Evolutionary conservation across 1,140 invertebrate species (phyloP).

Genomic region (Drosophila ogumai): DNA sequence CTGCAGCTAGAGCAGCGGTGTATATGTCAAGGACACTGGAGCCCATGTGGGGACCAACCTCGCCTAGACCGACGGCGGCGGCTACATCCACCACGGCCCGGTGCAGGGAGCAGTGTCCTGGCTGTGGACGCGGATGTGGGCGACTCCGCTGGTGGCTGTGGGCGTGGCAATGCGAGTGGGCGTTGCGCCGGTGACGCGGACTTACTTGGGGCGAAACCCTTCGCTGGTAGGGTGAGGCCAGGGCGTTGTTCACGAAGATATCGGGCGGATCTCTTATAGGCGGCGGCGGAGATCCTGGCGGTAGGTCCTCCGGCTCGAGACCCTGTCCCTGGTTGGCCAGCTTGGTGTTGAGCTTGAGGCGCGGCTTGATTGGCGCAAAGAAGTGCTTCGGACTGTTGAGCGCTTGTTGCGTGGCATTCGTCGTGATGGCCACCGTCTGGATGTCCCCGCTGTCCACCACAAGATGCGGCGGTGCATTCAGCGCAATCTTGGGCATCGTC

Average conservation of each 20-base stretch:
- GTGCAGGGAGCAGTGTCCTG: conserved; percentile 57
- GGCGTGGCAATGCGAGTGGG: conserved; percentile 61
- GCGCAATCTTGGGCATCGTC: conserved; percentile 63
- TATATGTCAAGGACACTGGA: conserved; percentile 72
- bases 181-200: conserved; percentile 63
- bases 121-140: conserved; percentile 31
- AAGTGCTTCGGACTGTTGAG: conserved; percentile 82
- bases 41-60: conserved; percentile 27
- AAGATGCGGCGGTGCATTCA: conserved; percentile 48
- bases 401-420: conserved; percentile 67
- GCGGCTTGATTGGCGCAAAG: conserved; percentile 82
- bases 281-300: conserved; percentile 67
- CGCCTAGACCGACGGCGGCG: conserved; percentile 67
- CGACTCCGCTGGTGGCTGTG: conserved; percentile 40
- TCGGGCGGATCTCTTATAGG: conserved; percentile 73
- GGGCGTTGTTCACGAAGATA: conserved; percentile 78
- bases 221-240: conserved; percentile 77
- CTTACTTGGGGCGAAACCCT: conserved; percentile 78
- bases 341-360: conserved; percentile 78
- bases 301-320: conserved; percentile 33
- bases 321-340: conserved; percentile 63
- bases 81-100: conserved; percentile 72
- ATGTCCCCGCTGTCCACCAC: conserved; percentile 32
- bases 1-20: conserved; percentile 65
- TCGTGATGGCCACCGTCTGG: conserved; percentile 80